Evolutionary conservation across 2,113 vertebrate genomes (phyloP), one percentile per base, ranked within the genome.

Genomic region (Porphyrio hochstetteri): DNA sequence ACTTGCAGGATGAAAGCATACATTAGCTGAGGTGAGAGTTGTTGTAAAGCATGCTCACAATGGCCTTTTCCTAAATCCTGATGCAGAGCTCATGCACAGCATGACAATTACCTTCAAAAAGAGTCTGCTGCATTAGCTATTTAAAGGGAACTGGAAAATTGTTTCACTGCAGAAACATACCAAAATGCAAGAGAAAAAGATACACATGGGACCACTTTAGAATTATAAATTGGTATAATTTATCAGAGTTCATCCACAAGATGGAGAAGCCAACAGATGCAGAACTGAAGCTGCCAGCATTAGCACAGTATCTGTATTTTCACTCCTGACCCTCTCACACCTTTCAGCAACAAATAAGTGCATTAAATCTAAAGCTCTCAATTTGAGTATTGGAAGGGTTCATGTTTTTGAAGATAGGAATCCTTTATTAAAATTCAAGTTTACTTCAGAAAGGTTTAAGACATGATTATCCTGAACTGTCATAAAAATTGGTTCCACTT

Each of bases 161-260:
- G 11, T 36, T 64, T 57, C 36, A 68, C 20, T 82, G 42, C 42
- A 86, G 52, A 75, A 71, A 56, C 55, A 25, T 53, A 53, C 16
- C 38, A 78, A 93, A 91, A 91, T 69, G 48, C 20, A 56, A 56
- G 93, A 91, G 70, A 60, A 75, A 55, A 88, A 57, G 28, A 69
- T 57, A 64, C 44, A 46, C 67, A n/a, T 18, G 57, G 69, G 70
- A 79, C 67, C 1, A 0, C 36, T 91, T 89, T 72, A 85, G 82
- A 91, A 89, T 92, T 69, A 87, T 93, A 86, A 92, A 84, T 88
- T 68, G 72, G 46, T 65, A 24, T 94, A 85, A 91, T 95, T 94
- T 85, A 79, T 95, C 57, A n/a, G 53, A 91, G 81, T 90, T 94
- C 72, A 87, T 68, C 44, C 10, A 5, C 61, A 85, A 44, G 44